phyloP scores from a whole-genome alignment of 2,113 vertebrate genomes.

The Herpetotheres cachinnans region DNA sequence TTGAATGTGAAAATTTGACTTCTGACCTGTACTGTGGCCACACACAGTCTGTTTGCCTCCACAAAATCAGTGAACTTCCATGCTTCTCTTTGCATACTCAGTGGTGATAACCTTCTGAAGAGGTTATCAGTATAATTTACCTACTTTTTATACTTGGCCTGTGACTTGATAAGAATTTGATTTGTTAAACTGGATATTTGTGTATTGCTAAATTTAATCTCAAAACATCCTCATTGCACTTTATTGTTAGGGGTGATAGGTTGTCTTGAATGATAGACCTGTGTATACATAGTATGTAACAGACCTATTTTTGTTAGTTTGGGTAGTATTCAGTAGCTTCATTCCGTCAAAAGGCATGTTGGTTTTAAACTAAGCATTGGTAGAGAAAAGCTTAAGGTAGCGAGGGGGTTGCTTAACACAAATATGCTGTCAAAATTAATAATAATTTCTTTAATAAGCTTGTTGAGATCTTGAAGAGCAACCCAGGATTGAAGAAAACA shows the following conservation, averaged over 20 bases:
- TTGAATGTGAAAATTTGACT: background rate
- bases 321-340: background rate
- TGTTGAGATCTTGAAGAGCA: background rate
- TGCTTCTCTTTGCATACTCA: background rate
- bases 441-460: background rate
- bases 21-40: background rate
- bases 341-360: background rate
- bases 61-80: background rate
- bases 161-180: background rate
- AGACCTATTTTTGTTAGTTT: background rate
- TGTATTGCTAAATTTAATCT: background rate
- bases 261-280: background rate
- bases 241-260: background rate
- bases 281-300: accelerated
- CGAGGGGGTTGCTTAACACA: background rate
- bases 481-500: background rate
- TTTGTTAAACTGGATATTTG: background rate
- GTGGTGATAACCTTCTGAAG: background rate
- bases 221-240: background rate
- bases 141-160: background rate
- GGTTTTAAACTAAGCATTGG: background rate
- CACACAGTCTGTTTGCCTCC: background rate
- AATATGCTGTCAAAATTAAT: background rate
- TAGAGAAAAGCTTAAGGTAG: background rate
- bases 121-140: background rate